Percentiles rank a stretch among this genome's conserved stretches.
These are phyloP conservation scores for Mastomys coucha DNA, from an alignment of 2,113 vertebrate genomes.

Conservation along the genomic window DNA sequence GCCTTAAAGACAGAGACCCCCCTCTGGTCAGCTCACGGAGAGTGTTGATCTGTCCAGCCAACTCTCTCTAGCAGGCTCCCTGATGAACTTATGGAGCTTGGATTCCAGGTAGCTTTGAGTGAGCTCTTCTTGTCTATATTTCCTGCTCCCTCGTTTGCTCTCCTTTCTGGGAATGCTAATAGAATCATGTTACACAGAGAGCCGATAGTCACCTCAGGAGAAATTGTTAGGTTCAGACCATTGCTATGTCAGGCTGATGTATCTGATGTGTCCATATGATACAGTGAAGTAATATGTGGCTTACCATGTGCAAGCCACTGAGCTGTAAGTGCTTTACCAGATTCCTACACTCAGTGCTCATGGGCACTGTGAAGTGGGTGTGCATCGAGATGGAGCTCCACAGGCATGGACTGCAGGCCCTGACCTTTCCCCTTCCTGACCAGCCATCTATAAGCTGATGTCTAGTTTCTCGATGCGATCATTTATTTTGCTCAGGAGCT, in stretches of 20 bases:
- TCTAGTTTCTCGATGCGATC: background rate
- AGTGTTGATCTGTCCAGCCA: no score
- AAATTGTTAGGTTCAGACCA: background rate
- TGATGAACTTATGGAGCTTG: background rate
- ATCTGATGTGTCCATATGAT: no score
- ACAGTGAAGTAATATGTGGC: background rate
- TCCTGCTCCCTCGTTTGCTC: background rate
- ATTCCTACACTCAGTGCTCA: background rate
- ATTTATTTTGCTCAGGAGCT: background rate
- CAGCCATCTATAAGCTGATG: background rate
- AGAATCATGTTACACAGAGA: background rate
- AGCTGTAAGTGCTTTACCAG: no score
- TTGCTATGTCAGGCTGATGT: background rate
- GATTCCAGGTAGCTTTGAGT: background rate
- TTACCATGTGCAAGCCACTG: accelerated
- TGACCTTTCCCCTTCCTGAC: background rate
- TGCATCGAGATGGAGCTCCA: background rate
- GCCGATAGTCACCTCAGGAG: background rate
- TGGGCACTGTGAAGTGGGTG: background rate
- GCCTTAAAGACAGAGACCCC: background rate
- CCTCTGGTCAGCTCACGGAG: background rate
- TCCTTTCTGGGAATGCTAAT: background rate
- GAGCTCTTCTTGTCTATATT: background rate
- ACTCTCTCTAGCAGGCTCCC: background rate
- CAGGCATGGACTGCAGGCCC: background rate